A percentile compares a stretch with the other conserved stretches of the same genome.
Evolutionary conservation across 2,113 vertebrate genomes (phyloP).

Genomic region (Apodemus sylvaticus): DNA sequence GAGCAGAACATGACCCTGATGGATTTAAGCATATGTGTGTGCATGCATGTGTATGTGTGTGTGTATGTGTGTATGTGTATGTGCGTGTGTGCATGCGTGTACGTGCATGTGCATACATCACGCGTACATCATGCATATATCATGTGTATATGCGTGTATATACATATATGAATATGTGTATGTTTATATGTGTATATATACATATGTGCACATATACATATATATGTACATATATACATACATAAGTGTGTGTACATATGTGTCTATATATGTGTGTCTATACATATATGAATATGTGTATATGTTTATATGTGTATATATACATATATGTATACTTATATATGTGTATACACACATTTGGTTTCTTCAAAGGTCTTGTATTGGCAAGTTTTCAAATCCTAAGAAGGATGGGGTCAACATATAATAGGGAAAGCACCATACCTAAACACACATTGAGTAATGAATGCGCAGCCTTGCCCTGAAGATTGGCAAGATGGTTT

Average conservation of each 20-base stretch:
- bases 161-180: too few relatives aligned
- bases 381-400: background rate
- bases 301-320: background rate
- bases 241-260: background rate
- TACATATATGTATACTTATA: background rate
- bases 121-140: background rate
- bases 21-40: background rate
- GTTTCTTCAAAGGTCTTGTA: background rate
- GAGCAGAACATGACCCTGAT: background rate
- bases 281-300: background rate
- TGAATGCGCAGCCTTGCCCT: accelerated
- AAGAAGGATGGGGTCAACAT: background rate
- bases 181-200: background rate
- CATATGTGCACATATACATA: background rate
- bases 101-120: background rate
- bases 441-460: accelerated
- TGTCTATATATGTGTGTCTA: background rate
- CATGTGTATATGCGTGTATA: too few relatives aligned
- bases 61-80: too few relatives aligned
- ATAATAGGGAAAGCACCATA: accelerated
- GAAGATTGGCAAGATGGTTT: accelerated
- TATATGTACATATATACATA: too few relatives aligned
- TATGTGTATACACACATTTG: background rate
- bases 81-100: too few relatives aligned
- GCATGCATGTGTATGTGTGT: background rate